Evolutionary conservation across 2,113 vertebrate genomes (phyloP), one percentile per base, ranked within the genome.

Genomic region (Pionites leucogaster): DNA sequence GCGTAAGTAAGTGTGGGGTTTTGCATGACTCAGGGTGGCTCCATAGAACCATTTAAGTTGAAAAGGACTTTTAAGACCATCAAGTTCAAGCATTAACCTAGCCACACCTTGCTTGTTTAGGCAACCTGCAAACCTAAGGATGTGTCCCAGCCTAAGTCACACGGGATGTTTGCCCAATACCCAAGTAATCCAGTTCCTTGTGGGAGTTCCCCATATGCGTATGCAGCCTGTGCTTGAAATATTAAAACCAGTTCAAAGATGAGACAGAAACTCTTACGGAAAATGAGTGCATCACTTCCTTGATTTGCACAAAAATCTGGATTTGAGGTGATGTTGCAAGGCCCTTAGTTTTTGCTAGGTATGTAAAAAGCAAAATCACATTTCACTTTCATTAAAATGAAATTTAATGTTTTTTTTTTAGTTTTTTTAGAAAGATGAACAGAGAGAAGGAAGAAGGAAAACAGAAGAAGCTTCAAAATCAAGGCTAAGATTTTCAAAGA

Each of bases 1-100:
- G 42, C 1, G 0, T 3, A 44, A 74, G 0, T 29, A 13, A 81
- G 13, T 29, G 39, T 7, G 20, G 65, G 57, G 33, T 37, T 50
- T 72, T 85, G 41, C 8, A n/a, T 96, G 94, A 96, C 47, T 93
- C 76, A 60, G 13, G 23, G 41, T 35, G 29, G 25, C 70, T 86
- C 63, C 1, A 1, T 29, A 59, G 33, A 59, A 24, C 13, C 57
- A 24, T 59, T 35, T 35, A 23, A 24, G 57, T 33, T n/a, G 55
- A 33, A n/a, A 59, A 59, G 22, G 22, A 10, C 57, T 59, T 59
- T 24, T 59, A 24, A 59, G 57, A 59, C 35, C 57, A 59, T 15
- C 6, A 9, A 59, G 57, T 59, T n/a, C 33, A 35, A 59, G 33
- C 57, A 59, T 59, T 59, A 59, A 16, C 57, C 33, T 59, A 59